Evolutionary conservation across 2,888 invertebrate genomes (phyloP).

Genomic region (Hyles lineata): DNA sequence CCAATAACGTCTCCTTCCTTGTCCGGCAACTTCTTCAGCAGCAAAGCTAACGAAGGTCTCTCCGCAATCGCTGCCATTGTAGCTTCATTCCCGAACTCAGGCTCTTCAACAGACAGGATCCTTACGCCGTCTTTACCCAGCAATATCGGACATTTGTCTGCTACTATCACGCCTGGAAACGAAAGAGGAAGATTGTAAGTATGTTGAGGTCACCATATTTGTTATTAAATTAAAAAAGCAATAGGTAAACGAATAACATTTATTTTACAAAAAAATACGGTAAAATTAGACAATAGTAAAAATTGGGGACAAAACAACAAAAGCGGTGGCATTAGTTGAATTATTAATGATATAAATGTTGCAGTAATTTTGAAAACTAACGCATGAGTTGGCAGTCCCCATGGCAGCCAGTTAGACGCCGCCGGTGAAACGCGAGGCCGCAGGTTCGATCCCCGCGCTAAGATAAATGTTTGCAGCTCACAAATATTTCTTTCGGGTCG

Average conservation of each 20-base stretch:
- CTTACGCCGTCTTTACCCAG: slow-evolving; percentile 65
- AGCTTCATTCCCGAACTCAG: slow-evolving; percentile 59
- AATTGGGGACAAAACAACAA: no score
- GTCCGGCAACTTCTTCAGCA: slow-evolving; percentile 71
- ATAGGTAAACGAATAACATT: neutral
- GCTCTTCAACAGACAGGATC: slow-evolving; percentile 67
- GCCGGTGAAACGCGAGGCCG: no score
- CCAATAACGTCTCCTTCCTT: slow-evolving; percentile 74
- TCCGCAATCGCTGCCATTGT: slow-evolving; percentile 63
- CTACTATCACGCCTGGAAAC: slow-evolving; percentile 67
- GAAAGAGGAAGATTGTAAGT: neutral
- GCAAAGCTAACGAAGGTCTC: slow-evolving; percentile 69
- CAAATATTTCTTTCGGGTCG: no score
- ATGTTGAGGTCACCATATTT: neutral
- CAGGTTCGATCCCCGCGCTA: no score
- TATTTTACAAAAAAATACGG: neutral
- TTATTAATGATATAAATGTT: no score
- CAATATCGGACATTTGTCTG: slow-evolving; percentile 76
- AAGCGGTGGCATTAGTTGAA: no score
- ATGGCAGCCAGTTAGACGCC: no score
- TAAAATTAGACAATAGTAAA: no score
- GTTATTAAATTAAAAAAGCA: neutral
- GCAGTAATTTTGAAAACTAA: no score
- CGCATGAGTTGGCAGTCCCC: no score
- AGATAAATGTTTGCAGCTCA: no score